phyloP scores from a whole-genome alignment of 2,888 invertebrate species.

The Eucriotettix oculatus region DNA sequence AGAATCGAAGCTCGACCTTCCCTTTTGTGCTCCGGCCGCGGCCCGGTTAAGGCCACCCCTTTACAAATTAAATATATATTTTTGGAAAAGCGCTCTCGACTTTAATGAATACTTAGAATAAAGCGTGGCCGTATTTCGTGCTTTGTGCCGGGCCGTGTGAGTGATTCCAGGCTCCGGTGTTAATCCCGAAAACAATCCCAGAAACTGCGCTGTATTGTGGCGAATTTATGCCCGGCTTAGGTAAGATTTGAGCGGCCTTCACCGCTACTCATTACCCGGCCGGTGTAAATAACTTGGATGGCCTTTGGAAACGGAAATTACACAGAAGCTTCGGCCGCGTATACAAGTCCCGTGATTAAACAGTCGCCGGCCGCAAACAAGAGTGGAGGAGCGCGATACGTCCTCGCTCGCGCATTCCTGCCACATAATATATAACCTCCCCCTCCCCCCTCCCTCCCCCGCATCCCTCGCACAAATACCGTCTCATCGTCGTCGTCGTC shows the following conservation, averaged over 20 bases:
- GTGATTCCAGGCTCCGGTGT: too few species aligned
- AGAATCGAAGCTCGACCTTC: too few species aligned
- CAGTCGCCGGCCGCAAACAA: not conserved
- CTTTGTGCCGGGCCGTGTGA: too few species aligned
- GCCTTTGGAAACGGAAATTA: slow-evolving; percentile 13
- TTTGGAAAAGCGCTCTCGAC: too few species aligned
- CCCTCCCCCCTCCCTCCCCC: too few species aligned
- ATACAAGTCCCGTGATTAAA: not conserved
- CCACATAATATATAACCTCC: not conserved
- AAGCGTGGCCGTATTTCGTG: too few species aligned
- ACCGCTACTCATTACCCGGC: not conserved
- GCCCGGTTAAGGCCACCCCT: too few species aligned
- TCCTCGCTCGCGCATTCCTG: not conserved
- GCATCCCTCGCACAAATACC: too few species aligned
- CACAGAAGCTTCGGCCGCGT: slow-evolving; percentile 3
- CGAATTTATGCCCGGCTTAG: slow-evolving; percentile 11
- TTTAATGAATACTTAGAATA: too few species aligned
- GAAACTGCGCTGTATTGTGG: slow-evolving; percentile 7
- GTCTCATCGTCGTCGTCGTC: not conserved
- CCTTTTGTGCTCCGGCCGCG: too few species aligned
- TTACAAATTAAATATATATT: too few species aligned
- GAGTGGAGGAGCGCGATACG: not conserved
- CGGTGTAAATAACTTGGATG: slow-evolving; percentile 11
- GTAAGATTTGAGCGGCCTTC: slow-evolving; percentile 9
- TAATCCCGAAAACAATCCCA: slow-evolving; percentile 10